Conservation (phyloP, 2,113 vertebrate genomes). For the Spea bombifrons region DNA sequence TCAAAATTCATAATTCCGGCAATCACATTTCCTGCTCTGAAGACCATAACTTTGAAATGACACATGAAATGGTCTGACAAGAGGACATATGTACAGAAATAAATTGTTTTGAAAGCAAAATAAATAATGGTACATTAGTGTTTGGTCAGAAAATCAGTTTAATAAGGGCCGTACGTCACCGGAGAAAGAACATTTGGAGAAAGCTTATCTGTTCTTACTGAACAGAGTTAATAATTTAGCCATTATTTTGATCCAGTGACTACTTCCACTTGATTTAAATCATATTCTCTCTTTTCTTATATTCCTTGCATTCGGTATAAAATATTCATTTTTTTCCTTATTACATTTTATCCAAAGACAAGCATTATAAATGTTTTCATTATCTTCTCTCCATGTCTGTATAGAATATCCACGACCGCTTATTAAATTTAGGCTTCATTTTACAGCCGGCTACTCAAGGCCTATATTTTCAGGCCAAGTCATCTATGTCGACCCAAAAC, state of each 20-base stretch:
- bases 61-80: conserved; percentile 23
- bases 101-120: conserved; percentile 7
- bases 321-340: conserved; percentile 37
- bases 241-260: conserved; percentile 47
- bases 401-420: conserved; percentile 57
- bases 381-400: conserved; percentile 55
- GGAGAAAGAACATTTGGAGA: background rate
- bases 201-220: background rate
- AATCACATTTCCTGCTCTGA: conserved; percentile 31
- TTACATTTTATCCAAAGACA: conserved; percentile 50
- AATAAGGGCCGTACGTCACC: conserved; percentile 14
- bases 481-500: conserved; percentile 55
- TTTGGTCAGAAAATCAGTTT: conserved; percentile 46
- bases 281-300: conserved; percentile 19
- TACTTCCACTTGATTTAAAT: conserved; percentile 19
- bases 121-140: conserved; percentile 29
- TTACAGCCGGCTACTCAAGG: conserved; percentile 52
- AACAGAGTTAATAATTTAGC: conserved; percentile 35
- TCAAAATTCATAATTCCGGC: conserved; percentile 18
- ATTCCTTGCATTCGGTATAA: background rate
- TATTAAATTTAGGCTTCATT: conserved; percentile 62
- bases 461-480: conserved; percentile 63
- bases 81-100: conserved; percentile 36
- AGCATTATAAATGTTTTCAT: conserved; percentile 54
- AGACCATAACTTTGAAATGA: conserved; percentile 37